phyloP scores from a whole-genome alignment of 1,140 invertebrate genomes.

The Brachystomella parvula region DNA sequence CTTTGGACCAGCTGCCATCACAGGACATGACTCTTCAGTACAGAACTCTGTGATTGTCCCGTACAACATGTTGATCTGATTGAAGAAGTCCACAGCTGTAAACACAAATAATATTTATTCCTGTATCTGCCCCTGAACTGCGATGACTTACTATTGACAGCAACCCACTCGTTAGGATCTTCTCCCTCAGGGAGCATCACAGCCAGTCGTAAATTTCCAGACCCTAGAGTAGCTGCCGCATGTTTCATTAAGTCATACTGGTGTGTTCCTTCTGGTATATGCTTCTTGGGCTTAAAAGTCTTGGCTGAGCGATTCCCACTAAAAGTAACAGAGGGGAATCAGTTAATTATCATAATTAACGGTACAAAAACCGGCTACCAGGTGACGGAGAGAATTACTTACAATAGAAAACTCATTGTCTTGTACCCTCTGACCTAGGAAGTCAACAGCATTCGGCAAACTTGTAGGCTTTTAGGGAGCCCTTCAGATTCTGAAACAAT shows the following conservation, averaged over 20 bases:
- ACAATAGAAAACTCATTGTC: constrained; percentile 41
- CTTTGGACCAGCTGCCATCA: constrained; percentile 94
- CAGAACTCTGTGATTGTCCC: constrained; percentile 99
- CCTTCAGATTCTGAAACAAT: too few species aligned
- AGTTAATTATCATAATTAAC: too few species aligned
- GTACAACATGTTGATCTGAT: constrained; percentile 99
- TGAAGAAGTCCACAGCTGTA: constrained; percentile 96
- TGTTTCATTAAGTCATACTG: constrained; percentile 99
- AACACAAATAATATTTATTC: constrained; percentile 39
- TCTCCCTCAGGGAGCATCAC: constrained; percentile 97
- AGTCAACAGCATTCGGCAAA: neutral
- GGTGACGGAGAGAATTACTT: constrained; percentile 32
- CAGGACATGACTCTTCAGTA: constrained; percentile 92
- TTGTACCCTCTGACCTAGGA: neutral
- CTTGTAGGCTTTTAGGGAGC: too few species aligned
- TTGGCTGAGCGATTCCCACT: constrained; percentile 83
- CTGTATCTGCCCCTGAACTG: neutral
- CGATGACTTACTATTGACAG: constrained; percentile 83
- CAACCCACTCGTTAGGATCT: constrained; percentile 99
- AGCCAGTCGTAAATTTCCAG: constrained; percentile 88
- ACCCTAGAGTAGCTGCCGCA: constrained; percentile 94
- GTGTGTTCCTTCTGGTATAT: constrained; percentile 96
- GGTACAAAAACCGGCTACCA: too few species aligned
- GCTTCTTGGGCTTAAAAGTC: constrained; percentile 98
- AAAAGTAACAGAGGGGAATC: constrained; percentile 13